Conservation (phyloP, 2,888 invertebrate genomes). For the Cerceris ruficornis region DNA sequence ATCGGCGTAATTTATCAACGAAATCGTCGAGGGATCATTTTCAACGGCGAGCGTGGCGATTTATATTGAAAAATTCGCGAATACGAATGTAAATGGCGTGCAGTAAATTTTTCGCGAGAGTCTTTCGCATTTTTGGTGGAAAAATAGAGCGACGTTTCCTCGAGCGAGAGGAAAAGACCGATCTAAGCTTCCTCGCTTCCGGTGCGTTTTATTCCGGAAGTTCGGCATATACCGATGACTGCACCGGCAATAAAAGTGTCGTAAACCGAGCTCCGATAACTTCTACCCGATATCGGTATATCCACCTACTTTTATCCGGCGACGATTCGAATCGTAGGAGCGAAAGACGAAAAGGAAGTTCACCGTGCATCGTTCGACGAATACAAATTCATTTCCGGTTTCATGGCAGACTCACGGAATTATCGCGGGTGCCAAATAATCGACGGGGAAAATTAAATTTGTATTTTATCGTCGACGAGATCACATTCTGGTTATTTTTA, state of each 20-base stretch:
- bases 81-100: not conserved
- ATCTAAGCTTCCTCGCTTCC: conserved; percentile 11
- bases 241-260: conserved; percentile 50
- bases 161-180: conserved; percentile 1
- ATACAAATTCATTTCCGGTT: not conserved
- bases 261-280: conserved; percentile 44
- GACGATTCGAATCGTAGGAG: conserved; percentile 2
- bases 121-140: not conserved
- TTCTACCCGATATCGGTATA: conserved; percentile 53
- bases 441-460: too few species aligned
- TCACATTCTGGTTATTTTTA: too few species aligned
- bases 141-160: not conserved
- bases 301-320: not conserved
- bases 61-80: not conserved
- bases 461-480: too few species aligned
- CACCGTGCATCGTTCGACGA: too few species aligned
- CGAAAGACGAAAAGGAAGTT: not conserved
- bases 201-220: conserved; percentile 36
- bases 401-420: too few species aligned
- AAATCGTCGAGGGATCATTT: not conserved
- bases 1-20: too few species aligned
- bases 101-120: conserved; percentile 1
- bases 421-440: too few species aligned
- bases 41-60: not conserved
- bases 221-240: conserved; percentile 28